Base-by-base conservation (phyloP, 2,888 invertebrate species). In the Callyntrura guangdongensis region DNA sequence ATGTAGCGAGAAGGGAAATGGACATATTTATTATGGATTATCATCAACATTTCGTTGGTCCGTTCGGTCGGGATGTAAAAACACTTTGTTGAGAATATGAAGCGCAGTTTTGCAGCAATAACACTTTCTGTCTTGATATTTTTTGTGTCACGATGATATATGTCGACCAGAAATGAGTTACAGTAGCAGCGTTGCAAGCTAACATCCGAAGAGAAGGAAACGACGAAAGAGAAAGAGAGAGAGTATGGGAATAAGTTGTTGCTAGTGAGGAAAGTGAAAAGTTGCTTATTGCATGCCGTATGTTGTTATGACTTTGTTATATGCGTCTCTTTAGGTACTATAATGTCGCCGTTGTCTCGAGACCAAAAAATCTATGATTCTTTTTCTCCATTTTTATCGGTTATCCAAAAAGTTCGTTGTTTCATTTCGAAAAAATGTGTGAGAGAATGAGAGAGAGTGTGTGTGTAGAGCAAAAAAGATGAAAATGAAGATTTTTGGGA, bases 61-160 rank as follows among this genome's bases (percentile, higher is more conserved):
- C 20, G 9, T n/a, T 12, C 0, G 36, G 22, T 9, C 20, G 11
- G 22, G 49, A 77, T 2, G 74, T 27, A 25, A 14, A 64, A n/a
- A 61, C 9, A 49, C 22, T n/a, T n/a, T n/a, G 49, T 36, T 36
- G 36, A 6, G 36, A 25, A 53, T 45, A 45, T 49, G 36, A 77
- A 49, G 74, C 22, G 53, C 53, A 77, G 17, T 59, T 25, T 77
- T 49, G 25, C 47, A 77, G 74, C 53, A 77, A 77, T 77, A 77
- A 77, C 74, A 77, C 17, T 72, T 47, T 72, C 74, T 53, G 49
- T 77, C 74, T 53, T 77, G 53, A 77, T 77, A 77, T 53, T 77
- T 59, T 69, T 77, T 77, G 22, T 77, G 74, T 77, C 74, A 77
- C 53, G 45, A 77, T 77, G 74, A 77, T 77, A 77, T 77, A 77